Evolutionary conservation across 2,888 invertebrate genomes (phyloP).

Genomic region (Eristalinus aeneus): DNA sequence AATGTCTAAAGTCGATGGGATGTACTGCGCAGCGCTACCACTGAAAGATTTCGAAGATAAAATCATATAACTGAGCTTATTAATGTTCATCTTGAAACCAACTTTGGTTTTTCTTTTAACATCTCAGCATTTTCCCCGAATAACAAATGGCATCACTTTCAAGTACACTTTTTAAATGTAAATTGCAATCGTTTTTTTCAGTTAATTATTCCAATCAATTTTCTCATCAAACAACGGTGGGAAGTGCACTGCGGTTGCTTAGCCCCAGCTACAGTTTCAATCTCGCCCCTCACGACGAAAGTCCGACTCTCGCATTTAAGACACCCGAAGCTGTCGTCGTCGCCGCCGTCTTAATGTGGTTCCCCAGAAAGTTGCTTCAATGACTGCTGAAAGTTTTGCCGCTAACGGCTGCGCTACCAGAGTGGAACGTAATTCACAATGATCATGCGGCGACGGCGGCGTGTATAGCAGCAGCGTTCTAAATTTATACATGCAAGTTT

Average conservation of each 20-base stretch:
- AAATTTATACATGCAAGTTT: neutral
- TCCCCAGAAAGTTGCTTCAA: neutral
- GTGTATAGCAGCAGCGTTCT: neutral
- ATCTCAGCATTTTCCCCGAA: neutral
- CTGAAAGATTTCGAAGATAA: too few relatives aligned
- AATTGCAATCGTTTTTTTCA: neutral
- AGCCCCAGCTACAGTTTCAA: neutral
- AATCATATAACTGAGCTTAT: too few relatives aligned
- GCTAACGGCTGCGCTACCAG: neutral
- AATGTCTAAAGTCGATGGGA: too few relatives aligned
- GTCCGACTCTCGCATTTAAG: neutral
- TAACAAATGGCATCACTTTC: neutral
- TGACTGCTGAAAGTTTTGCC: neutral
- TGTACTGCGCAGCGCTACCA: too few relatives aligned
- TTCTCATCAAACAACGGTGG: neutral
- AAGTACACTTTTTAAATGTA: too few relatives aligned
- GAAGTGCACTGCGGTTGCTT: neutral
- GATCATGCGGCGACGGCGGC: neutral
- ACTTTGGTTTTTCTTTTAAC: too few relatives aligned
- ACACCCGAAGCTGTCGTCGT: neutral
- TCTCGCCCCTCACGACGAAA: neutral
- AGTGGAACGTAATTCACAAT: neutral
- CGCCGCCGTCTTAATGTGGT: neutral
- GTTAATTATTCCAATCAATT: neutral
- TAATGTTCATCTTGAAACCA: too few relatives aligned